These are phyloP conservation scores for Philopotamus ludificatus DNA, from an alignment of 1,140 invertebrate species.

Conservation along the genomic window DNA sequence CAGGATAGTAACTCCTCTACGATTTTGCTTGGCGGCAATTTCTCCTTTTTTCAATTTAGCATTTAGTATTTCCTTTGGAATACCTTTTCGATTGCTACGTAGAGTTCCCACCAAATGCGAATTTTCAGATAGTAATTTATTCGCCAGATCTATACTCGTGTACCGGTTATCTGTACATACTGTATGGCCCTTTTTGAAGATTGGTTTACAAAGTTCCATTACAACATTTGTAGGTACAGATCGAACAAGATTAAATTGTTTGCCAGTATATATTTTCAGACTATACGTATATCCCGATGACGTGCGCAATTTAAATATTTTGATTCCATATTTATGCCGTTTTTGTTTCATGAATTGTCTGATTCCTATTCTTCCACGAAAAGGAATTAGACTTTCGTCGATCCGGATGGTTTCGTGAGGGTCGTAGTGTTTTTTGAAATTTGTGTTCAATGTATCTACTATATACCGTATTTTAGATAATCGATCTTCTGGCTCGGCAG, in stretches of 20 bases:
- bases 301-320: slow-evolving; percentile 46
- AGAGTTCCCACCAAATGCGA: slow-evolving; percentile 55
- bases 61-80: slow-evolving; percentile 45
- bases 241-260: slow-evolving; percentile 33
- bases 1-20: slow-evolving; percentile 38
- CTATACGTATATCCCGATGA: slow-evolving; percentile 43
- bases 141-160: slow-evolving; percentile 48
- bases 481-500: slow-evolving; percentile 17
- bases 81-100: slow-evolving; percentile 45
- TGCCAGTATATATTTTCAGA: slow-evolving; percentile 44
- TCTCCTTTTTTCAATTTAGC: slow-evolving; percentile 42
- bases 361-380: slow-evolving; percentile 43
- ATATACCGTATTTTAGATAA: slow-evolving; percentile 14
- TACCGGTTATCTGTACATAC: slow-evolving; percentile 46
- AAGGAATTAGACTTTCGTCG: slow-evolving; percentile 46
- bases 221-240: slow-evolving; percentile 37
- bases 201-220: slow-evolving; percentile 23
- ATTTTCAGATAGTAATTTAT: slow-evolving; percentile 47
- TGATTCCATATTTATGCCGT: slow-evolving; percentile 45
- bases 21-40: slow-evolving; percentile 38
- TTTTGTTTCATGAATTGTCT: slow-evolving; percentile 45
- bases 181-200: slow-evolving; percentile 43
- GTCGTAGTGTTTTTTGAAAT: slow-evolving; percentile 16
- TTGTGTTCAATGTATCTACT: slow-evolving; percentile 6
- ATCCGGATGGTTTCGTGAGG: slow-evolving; percentile 34